Percentiles rank a stretch among this genome's conserved stretches.
These are phyloP conservation scores for Lacerta viridis DNA, from an alignment of 2,797 vertebrate genomes.

Conservation along the genomic window DNA sequence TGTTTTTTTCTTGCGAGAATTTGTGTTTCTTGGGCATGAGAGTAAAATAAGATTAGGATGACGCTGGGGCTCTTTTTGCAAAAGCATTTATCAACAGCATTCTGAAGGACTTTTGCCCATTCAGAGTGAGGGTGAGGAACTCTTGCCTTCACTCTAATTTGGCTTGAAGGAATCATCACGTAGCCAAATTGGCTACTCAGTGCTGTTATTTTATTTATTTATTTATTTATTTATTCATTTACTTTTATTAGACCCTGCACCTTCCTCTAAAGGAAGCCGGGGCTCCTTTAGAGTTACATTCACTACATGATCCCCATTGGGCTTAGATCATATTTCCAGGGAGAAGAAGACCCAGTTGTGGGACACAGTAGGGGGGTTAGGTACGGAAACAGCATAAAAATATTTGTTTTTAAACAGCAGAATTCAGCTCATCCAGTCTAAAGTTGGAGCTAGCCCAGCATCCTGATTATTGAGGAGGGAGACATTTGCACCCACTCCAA, in stretches of 20 bases:
- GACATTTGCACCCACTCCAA: no score
- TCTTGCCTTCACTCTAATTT: background rate
- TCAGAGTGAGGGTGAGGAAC: background rate
- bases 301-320: background rate
- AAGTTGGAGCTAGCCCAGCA: background rate
- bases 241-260: no score
- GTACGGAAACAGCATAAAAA: background rate
- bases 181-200: background rate
- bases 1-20: no score
- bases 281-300: background rate
- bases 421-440: background rate
- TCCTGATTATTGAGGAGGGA: background rate
- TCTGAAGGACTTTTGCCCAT: background rate
- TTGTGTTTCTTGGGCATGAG: no score
- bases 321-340: background rate
- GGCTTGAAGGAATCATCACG: background rate
- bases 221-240: no score
- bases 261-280: no score
- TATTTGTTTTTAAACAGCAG: background rate
- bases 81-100: background rate
- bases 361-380: background rate
- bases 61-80: background rate
- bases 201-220: background rate
- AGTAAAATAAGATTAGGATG: no score
- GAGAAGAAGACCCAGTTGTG: background rate